A percentile compares a stretch with the other conserved stretches of the same genome.
Conservation (phyloP, 2,797 vertebrate genomes). For the Typhlichthys subterraneus region DNA sequence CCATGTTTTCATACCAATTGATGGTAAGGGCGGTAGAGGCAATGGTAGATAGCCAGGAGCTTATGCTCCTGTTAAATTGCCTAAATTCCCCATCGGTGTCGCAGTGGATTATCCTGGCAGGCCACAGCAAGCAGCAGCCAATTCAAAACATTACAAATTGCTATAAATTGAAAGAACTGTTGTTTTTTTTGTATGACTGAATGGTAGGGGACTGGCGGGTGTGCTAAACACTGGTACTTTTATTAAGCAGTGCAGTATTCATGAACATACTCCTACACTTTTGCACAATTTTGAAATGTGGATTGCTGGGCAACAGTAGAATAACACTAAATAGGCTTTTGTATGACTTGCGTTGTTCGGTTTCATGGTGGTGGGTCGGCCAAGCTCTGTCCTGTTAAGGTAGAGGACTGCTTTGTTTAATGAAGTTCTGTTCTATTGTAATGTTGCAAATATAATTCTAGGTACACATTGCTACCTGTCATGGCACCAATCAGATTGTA, state of each 20-base stretch:
- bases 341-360: constrained; percentile 21
- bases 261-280: constrained; percentile 43
- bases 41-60: no score
- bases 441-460: constrained; percentile 13
- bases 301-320: constrained; percentile 43
- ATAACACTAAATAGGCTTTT: constrained; percentile 54
- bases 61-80: neutral
- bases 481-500: neutral
- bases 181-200: neutral
- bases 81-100: neutral
- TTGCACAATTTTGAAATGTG: constrained; percentile 44
- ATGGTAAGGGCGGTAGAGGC: no score
- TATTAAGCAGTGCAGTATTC: constrained; percentile 25
- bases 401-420: constrained; percentile 6
- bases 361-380: neutral
- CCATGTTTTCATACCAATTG: no score
- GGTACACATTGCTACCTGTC: constrained; percentile 9
- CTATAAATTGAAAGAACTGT: neutral
- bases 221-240: constrained; percentile 18
- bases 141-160: neutral
- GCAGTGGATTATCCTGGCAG: neutral
- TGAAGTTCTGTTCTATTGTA: constrained; percentile 3
- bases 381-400: constrained; percentile 6
- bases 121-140: neutral
- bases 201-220: neutral